phyloP scores from a whole-genome alignment of 2,113 vertebrate genomes.

The Podiceps cristatus region DNA sequence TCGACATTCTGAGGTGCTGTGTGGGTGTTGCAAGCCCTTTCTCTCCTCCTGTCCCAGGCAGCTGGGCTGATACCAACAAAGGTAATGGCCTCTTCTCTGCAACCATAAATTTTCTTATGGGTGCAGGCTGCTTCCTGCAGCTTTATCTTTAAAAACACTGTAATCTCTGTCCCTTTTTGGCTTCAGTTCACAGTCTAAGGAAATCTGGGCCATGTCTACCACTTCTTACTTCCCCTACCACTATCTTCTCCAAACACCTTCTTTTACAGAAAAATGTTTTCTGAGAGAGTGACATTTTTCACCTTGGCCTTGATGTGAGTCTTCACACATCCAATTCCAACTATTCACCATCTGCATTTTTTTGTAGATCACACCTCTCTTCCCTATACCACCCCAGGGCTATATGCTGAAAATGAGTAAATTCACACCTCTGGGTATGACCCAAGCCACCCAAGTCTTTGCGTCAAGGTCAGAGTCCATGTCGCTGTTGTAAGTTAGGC shows the following conservation, averaged over 20 bases:
- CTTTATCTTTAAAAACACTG: not conserved
- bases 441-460: not conserved
- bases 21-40: not conserved
- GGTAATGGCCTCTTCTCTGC: not conserved
- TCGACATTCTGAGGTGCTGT: not conserved
- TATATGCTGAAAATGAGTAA: not conserved
- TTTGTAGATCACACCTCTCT: not conserved
- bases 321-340: not conserved
- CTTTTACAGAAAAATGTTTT: not conserved
- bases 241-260: not conserved
- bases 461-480: not conserved
- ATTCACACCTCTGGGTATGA: not conserved
- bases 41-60: not conserved
- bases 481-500: not conserved
- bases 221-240: not conserved
- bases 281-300: not conserved
- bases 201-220: rapidly evolving
- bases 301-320: not conserved
- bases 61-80: not conserved
- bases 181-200: not conserved
- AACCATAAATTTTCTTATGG: not conserved
- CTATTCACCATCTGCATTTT: rapidly evolving
- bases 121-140: not conserved
- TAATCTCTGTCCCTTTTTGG: not conserved
- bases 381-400: not conserved